Base-by-base conservation (phyloP, 2,888 invertebrate species). In the Ochlodes sylvanus region DNA sequence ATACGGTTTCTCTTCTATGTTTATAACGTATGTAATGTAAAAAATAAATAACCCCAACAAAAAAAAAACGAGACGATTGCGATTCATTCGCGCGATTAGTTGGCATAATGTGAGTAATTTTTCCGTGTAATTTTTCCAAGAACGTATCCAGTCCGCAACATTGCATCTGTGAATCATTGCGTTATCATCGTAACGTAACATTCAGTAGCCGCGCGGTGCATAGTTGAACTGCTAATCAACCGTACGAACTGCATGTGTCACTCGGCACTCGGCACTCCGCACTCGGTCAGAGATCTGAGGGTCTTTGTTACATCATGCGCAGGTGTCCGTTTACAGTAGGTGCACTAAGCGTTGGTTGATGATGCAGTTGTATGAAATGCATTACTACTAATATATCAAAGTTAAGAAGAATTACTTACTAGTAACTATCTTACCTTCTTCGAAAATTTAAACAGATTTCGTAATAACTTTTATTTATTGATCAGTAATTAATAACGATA, bases 211-310 rank as follows among this genome's bases (percentile, higher is more conserved):
- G n/a, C 34, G 14, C 63, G 57, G 61, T 69, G 64, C 67, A 72
- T 69, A 68, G 54, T 70, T 70, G 41, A 55, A 27, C 52, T 50
- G 27, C 65, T 67, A 70, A 70, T 69, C 62, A 42, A 52, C 41
- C 63, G 12, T 55, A 17, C 9, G 44, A 17, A 6, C 44, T 9
- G 14, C 55, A 32, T 67, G 54, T 69, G 64, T 63, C 67, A 65
- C 47, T 27, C 27, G 3, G 27, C 27, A 27, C 27, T 27, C 27
- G 27, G 27, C 5, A n/a, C 32, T 21, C n/a, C 42, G 15, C 42
- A 15, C n/a, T 7, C 42, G 42, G 42, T n/a, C 42, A n/a, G 42
- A n/a, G 9, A 2, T 47, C 44, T 15, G 44, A 15, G 7, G 44
- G 17, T 1, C 44, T 47, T 15, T 47, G 44, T 47, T 47, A 15